Evolutionary conservation across 2,113 vertebrate genomes (phyloP).

Genomic region (Morphnarchus princeps): DNA sequence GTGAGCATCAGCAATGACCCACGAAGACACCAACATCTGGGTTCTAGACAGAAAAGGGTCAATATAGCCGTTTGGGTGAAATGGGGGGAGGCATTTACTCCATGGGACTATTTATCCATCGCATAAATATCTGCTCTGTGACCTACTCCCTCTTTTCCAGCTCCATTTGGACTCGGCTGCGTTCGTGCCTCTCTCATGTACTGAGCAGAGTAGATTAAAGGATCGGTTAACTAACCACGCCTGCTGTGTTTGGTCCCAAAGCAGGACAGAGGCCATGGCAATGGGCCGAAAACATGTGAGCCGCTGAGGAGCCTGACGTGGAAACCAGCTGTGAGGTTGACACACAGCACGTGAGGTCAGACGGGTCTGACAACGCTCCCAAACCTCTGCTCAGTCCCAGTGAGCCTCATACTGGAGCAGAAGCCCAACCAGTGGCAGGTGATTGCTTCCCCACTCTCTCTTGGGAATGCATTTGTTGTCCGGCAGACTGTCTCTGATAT

Average conservation of each 20-base stretch:
- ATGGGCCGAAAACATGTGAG: not conserved
- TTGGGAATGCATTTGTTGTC: not conserved
- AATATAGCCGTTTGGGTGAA: not conserved
- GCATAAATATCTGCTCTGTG: not conserved
- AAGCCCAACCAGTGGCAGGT: not conserved
- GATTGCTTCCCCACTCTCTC: not conserved
- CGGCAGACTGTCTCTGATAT: not conserved
- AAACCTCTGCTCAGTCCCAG: not conserved
- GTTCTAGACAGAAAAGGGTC: not conserved
- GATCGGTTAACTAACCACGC: not conserved
- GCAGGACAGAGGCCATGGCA: not conserved
- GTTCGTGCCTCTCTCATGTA: not conserved
- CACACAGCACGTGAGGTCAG: not conserved
- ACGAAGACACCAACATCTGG: not conserved
- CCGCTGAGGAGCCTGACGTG: not conserved
- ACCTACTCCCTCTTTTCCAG: not conserved
- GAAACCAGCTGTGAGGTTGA: not conserved
- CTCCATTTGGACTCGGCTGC: not conserved
- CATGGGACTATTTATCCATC: not conserved
- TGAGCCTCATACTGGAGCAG: not conserved
- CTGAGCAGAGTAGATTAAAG: not conserved
- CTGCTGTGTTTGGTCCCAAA: not conserved
- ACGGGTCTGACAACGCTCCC: not conserved
- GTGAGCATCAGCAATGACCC: not conserved
- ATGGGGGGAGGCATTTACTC: not conserved